Base-by-base conservation (phyloP, 1,140 invertebrate species). In the Chironomus tepperi region DNA sequence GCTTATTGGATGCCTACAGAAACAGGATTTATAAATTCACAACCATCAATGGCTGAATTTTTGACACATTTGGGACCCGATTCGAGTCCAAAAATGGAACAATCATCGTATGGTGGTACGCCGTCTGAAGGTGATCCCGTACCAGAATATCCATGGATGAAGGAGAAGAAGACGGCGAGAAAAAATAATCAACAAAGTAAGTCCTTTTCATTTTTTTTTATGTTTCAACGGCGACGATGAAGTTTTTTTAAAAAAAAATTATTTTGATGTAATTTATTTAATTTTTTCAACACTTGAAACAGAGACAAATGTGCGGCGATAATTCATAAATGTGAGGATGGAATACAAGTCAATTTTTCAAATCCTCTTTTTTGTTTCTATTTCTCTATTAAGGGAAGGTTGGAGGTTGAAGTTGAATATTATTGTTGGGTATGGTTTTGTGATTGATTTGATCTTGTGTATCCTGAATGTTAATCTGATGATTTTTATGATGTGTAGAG, bases 91-190 rank as follows among this genome's bases (percentile, higher is more conserved):
- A 83, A 87, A 79, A 84, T 86, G 78, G 78, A 81, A 81, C 76
- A 79, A 81, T 78, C 77, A 78, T 76, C 80, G 79, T 77, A 80
- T 82, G 77, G 79, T 83, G 86, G 83, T 79, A 88, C 79, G 80
- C 84, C 78, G 84, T 79, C 79, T 88, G 74, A 86, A 86, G 83
- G 89, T 88, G 79, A 88, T 88, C 73, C 87, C 81, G 91, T 96
- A 73, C 93, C 94, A 19, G 94, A 97, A 79, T 97, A 96, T 82
- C 93, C 95, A 0, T 97, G 95, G 95, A 97, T 97, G 95, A 97
- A 97, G 82, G 95, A 97, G 84, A 97, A 97, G 86, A 97, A 97
- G 84, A 95, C 94, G 1, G 93, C 93, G 1, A 87, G 94, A 78
- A 97, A 97, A 83, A 89, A 85, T 81, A 90, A 87, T 80, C 90